Evolutionary conservation across 2,888 invertebrate species (phyloP).

Genomic region (Melanchra persicariae): DNA sequence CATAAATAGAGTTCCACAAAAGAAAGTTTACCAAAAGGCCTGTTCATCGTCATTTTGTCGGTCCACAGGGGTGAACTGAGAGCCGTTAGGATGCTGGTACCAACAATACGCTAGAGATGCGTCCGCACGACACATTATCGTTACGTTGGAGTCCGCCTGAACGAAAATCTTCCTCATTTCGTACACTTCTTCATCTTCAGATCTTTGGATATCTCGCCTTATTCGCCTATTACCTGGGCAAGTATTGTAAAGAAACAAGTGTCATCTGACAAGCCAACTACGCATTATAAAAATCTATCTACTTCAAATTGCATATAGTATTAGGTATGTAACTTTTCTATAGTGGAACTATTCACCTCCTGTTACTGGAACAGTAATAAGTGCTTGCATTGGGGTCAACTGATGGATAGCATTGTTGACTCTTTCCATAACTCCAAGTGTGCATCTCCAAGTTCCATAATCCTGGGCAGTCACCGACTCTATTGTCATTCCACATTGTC

Average conservation of each 20-base stretch:
- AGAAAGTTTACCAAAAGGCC: conserved; percentile 77
- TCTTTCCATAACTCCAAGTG: conserved; percentile 81
- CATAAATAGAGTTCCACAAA: background rate
- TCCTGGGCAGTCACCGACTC: conserved; percentile 78
- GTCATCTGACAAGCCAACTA: background rate
- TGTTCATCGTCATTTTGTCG: conserved; percentile 69
- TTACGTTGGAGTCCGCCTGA: conserved; percentile 75
- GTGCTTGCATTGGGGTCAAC: conserved; percentile 82
- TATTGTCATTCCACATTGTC: conserved; percentile 88
- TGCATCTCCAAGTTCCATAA: conserved; percentile 87
- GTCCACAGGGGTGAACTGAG: conserved; percentile 80
- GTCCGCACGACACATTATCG: conserved; percentile 79
- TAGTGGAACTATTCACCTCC: conserved; percentile 35
- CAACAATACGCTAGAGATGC: conserved; percentile 85
- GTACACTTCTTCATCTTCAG: conserved; percentile 20
- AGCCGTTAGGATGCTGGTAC: conserved; percentile 86
- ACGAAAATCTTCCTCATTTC: conserved; percentile 75
- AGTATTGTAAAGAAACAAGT: background rate
- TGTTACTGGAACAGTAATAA: conserved; percentile 75
- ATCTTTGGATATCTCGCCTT: conserved; percentile 27
- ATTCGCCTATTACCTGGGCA: conserved; percentile 47
- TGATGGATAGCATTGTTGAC: conserved; percentile 68
- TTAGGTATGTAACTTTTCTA: background rate
- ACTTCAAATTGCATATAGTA: background rate
- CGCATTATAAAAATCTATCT: background rate